phyloP scores from a whole-genome alignment of 2,797 vertebrate genomes.

The Coregonus sp. region DNA sequence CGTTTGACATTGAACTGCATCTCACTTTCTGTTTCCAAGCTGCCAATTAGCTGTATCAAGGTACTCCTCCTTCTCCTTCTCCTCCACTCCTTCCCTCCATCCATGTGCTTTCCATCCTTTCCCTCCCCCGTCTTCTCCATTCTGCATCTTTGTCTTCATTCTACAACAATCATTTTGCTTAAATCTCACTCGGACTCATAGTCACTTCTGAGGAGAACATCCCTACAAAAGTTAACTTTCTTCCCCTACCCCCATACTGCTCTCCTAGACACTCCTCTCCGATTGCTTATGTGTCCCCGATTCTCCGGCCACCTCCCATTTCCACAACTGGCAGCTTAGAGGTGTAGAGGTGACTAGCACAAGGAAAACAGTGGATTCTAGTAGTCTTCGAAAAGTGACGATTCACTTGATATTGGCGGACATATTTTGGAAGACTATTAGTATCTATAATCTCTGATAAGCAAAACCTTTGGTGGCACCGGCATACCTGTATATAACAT shows the following conservation, averaged over 20 bases:
- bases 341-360: background rate
- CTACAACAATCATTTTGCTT: background rate
- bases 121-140: background rate
- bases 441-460: background rate
- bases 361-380: background rate
- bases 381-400: background rate
- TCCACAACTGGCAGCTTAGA: background rate
- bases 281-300: background rate
- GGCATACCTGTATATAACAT: background rate
- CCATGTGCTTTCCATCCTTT: background rate
- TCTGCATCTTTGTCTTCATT: background rate
- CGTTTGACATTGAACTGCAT: slow-evolving; percentile 91
- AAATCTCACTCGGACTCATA: background rate
- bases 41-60: slow-evolving; percentile 99
- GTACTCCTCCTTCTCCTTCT: slow-evolving; percentile 75
- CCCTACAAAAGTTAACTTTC: background rate
- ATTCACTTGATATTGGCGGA: background rate
- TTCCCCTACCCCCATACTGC: background rate
- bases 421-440: background rate
- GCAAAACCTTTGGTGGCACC: background rate
- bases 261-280: background rate
- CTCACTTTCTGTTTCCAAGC: slow-evolving; percentile 99
- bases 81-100: slow-evolving; percentile 10
- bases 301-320: background rate
- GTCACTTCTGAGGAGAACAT: background rate